These are phyloP conservation scores for Andrena cerasifolii DNA, from an alignment of 1,140 invertebrate genomes.

Conservation along the genomic window DNA sequence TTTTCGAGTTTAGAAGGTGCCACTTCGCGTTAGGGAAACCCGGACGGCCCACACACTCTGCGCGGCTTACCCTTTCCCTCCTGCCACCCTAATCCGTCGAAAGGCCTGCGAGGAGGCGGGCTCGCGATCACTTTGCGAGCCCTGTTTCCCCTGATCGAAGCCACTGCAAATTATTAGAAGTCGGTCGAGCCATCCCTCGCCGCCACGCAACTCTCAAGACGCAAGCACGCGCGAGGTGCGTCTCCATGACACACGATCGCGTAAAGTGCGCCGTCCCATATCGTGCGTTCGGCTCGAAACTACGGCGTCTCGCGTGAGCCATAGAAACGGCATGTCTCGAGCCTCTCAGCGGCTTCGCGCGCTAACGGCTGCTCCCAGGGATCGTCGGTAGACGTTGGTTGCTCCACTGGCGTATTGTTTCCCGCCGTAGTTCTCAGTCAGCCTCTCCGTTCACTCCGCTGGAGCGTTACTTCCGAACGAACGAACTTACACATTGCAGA, in stretches of 20 bases:
- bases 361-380: background rate
- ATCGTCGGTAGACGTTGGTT: background rate
- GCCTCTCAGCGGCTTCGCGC: too few species aligned
- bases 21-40: constrained; percentile 64
- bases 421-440: background rate
- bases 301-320: background rate
- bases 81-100: constrained; percentile 19
- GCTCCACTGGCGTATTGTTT: constrained; percentile 28
- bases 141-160: background rate
- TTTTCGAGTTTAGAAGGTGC: constrained; percentile 62
- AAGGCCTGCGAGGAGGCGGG: constrained; percentile 1
- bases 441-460: constrained; percentile 17
- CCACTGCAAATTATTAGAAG: too few species aligned
- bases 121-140: background rate
- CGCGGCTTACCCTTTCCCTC: background rate
- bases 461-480: constrained; percentile 67
- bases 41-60: background rate
- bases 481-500: constrained; percentile 50
- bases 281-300: background rate
- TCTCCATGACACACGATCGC: constrained; percentile 2
- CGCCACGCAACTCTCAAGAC: too few species aligned
- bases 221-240: too few species aligned
- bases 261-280: background rate
- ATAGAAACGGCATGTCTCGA: background rate
- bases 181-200: too few species aligned